Evolutionary conservation across 1,140 invertebrate species (phyloP).

Genomic region (Limonius californicus): DNA sequence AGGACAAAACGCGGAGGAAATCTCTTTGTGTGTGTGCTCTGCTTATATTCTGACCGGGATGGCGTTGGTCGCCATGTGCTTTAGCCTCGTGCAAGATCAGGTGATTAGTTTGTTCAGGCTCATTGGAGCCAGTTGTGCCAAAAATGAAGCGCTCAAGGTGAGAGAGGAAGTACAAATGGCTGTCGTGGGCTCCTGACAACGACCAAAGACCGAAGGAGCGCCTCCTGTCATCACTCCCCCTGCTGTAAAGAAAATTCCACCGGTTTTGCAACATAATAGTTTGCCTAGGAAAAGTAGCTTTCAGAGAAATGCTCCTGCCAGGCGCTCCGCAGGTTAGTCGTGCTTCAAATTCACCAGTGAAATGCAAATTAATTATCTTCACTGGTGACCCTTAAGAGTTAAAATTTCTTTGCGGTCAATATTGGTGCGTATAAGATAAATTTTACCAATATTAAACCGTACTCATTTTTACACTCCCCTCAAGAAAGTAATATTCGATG

Average conservation of each 20-base stretch:
- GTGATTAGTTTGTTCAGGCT: conserved; percentile 64
- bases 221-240: conserved; percentile 44
- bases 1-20: conserved; percentile 65
- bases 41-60: conserved; percentile 92
- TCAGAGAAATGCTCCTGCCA: conserved; percentile 59
- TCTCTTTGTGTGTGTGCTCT: conserved; percentile 74
- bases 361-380: no score
- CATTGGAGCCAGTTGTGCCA: conserved; percentile 36
- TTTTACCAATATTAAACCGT: no score
- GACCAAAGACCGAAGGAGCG: conserved; percentile 52
- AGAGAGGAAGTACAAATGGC: conserved; percentile 53
- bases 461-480: no score
- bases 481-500: no score
- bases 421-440: no score
- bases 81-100: conserved; percentile 93
- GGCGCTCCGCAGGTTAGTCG: conserved; percentile 62
- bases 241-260: conserved; percentile 50
- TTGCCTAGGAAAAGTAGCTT: conserved; percentile 61
- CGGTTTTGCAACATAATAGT: conserved; percentile 55
- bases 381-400: no score
- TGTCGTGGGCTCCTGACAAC: conserved; percentile 62
- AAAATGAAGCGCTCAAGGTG: conserved; percentile 29
- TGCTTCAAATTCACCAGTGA: no score
- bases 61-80: conserved; percentile 94
- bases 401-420: no score